Base-by-base conservation (phyloP, 2,888 invertebrate genomes). In the Agrochola litura region DNA sequence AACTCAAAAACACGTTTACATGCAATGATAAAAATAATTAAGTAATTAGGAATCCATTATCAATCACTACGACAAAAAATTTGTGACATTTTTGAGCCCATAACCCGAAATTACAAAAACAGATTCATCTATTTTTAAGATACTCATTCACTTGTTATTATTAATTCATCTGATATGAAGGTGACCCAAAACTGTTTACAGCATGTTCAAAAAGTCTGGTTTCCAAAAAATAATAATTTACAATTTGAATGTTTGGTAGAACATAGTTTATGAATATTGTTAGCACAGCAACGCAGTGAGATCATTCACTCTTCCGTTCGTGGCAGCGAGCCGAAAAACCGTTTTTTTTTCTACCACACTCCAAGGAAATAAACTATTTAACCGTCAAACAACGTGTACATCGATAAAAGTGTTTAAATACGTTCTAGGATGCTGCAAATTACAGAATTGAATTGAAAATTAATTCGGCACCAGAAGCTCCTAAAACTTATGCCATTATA, bases 301-400 rank as follows among this genome's bases (percentile, higher is more conserved):
- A 88, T 88, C 87, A 88, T 54, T 68, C 58, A 71, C 79, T 43
- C 8, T 78, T 88, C 9, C n/a, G 75, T 74, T 30, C 84, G 43
- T 88, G 87, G 87, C 89, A 88, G 56, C 74, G 83, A 74, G 89
- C 89, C 89, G 87, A 87, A 88, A 85, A 61, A 65, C 64, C 25
- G 41, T 64, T 58, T 80, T 87, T 79, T 84, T 76, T 78, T 73
- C 68, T 56, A 73, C 67, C 49, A 78, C 46, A 75, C 83, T 87
- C 73, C 43, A 58, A 75, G 49, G 76, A 82, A 86, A 86, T 82
- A 86, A 83, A 88, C 80, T 81, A 78, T 79, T 65, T 22, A 81
- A 49, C 74, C 67, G 76, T 79, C 77, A 73, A 73, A 81, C 61
- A 75, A 70, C 76, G 37, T 77, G 46, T 76, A 77, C 69, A 73